Evolutionary conservation across 2,888 invertebrate genomes (phyloP).

Genomic region (Drosophila peninsularis): DNA sequence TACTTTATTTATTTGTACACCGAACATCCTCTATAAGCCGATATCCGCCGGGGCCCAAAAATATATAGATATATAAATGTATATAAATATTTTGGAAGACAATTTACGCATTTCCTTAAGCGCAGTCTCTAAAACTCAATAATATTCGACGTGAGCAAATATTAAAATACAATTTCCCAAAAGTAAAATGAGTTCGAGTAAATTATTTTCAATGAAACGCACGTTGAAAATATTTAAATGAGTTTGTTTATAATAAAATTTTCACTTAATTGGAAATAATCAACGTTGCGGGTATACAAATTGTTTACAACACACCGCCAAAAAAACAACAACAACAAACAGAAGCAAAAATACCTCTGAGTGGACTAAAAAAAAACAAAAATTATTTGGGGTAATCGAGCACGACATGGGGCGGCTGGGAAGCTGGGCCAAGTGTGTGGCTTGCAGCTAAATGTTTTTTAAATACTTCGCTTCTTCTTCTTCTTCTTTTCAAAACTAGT

Average conservation of each 20-base stretch:
- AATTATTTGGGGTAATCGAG: conserved; percentile 79
- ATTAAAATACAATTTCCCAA: conserved; percentile 61
- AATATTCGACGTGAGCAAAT: conserved; percentile 47
- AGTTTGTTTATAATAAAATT: conserved; percentile 80
- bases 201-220: conserved; percentile 73
- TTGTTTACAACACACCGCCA: conserved; percentile 53
- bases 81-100: conserved; percentile 46
- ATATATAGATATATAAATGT: conserved; percentile 20
- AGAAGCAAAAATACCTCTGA: conserved; percentile 38
- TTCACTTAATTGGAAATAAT: conserved; percentile 81
- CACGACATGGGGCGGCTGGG: conserved; percentile 68
- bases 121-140: conserved; percentile 22
- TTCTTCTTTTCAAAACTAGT: conserved; percentile 37
- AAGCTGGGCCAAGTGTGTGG: conserved; percentile 15
- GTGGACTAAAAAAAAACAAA: conserved; percentile 11
- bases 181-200: conserved; percentile 46
- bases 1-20: conserved; percentile 61
- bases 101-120: conserved; percentile 69
- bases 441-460: conserved; percentile 60
- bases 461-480: conserved; percentile 44
- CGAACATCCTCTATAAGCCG: conserved; percentile 53
- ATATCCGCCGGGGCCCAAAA: conserved; percentile 58
- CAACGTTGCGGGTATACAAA: conserved; percentile 66
- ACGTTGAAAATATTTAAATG: conserved; percentile 74
- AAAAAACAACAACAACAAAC: conserved; percentile 38